Percentiles rank a stretch among this genome's conserved stretches.
Evolutionary conservation across 2,797 vertebrate genomes (phyloP).

Genomic region (Anguilla pacifica): DNA sequence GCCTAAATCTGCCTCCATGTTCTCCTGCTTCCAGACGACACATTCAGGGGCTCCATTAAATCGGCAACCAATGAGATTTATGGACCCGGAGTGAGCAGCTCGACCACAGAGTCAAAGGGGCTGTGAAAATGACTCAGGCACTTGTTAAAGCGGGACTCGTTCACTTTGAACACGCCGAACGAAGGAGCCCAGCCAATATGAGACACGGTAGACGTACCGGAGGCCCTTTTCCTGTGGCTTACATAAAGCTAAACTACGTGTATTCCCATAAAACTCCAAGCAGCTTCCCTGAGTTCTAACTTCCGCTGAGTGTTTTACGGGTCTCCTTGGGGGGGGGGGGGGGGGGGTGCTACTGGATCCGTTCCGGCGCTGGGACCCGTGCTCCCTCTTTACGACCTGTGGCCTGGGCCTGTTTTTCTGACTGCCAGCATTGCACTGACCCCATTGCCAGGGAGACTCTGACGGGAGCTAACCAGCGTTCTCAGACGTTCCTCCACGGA

Average conservation of each 20-base stretch:
- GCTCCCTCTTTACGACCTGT: neutral
- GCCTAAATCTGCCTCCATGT: neutral
- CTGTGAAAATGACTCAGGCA: neutral
- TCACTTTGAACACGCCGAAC: slow-evolving; percentile 30
- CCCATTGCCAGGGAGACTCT: neutral
- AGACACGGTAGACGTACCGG: slow-evolving; percentile 38
- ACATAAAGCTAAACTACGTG: slow-evolving; percentile 54
- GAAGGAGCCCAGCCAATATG: slow-evolving; percentile 39
- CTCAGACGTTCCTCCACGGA: neutral
- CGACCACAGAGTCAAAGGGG: slow-evolving; percentile 32
- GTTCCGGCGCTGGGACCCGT: neutral
- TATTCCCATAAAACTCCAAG: slow-evolving; percentile 59
- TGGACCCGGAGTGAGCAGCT: slow-evolving; percentile 30
- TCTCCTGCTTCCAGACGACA: neutral
- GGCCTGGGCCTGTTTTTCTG: neutral
- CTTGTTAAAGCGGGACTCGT: slow-evolving; percentile 26
- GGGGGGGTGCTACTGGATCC: neutral
- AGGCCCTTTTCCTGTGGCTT: slow-evolving; percentile 53
- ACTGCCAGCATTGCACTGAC: neutral
- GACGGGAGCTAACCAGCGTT: neutral
- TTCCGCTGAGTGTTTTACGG: slow-evolving; percentile 62
- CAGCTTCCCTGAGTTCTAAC: slow-evolving; percentile 61
- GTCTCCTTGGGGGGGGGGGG: slow-evolving; percentile 39
- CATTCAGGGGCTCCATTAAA: neutral
- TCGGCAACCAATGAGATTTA: neutral